phyloP scores from a whole-genome alignment of 2,113 vertebrate species.

The Ameiurus melas region DNA sequence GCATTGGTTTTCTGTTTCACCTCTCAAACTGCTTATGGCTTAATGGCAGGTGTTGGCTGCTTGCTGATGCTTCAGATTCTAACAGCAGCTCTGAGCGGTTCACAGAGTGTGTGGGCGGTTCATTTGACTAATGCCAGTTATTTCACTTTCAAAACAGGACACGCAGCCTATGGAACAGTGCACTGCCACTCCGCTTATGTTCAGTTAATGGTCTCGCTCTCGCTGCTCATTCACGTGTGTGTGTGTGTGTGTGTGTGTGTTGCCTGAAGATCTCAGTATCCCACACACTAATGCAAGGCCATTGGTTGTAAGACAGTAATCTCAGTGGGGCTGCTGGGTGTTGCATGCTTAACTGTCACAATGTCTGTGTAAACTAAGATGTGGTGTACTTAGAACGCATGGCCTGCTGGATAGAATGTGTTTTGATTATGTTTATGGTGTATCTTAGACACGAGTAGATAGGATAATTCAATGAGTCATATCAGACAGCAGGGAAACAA shows the following conservation, averaged over 20 bases:
- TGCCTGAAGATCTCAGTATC: slow-evolving; percentile 36
- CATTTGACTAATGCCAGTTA: slow-evolving; percentile 55
- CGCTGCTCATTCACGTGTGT: neutral
- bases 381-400: slow-evolving; percentile 19
- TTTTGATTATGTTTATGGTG: slow-evolving; percentile 20
- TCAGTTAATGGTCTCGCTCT: slow-evolving; percentile 48
- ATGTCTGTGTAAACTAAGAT: slow-evolving; percentile 1
- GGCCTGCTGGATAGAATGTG: slow-evolving; percentile 11
- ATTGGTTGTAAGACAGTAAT: slow-evolving; percentile 17
- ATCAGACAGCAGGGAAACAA: neutral
- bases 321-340: slow-evolving; percentile 17
- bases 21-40: slow-evolving; percentile 27
- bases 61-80: slow-evolving; percentile 43
- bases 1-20: slow-evolving; percentile 40
- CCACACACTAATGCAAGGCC: neutral
- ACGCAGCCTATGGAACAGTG: slow-evolving; percentile 42
- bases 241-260: slow-evolving; percentile 26
- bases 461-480: neutral
- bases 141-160: slow-evolving; percentile 53
- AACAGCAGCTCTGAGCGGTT: slow-evolving; percentile 41
- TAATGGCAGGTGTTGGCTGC: slow-evolving; percentile 49
- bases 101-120: slow-evolving; percentile 44
- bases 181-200: slow-evolving; percentile 10
- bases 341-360: slow-evolving; percentile 25
- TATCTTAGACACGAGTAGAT: neutral